Percentiles rank a stretch among this genome's conserved stretches.
phyloP scores from a whole-genome alignment of 2,113 vertebrate species.

The Sciurus niger region DNA sequence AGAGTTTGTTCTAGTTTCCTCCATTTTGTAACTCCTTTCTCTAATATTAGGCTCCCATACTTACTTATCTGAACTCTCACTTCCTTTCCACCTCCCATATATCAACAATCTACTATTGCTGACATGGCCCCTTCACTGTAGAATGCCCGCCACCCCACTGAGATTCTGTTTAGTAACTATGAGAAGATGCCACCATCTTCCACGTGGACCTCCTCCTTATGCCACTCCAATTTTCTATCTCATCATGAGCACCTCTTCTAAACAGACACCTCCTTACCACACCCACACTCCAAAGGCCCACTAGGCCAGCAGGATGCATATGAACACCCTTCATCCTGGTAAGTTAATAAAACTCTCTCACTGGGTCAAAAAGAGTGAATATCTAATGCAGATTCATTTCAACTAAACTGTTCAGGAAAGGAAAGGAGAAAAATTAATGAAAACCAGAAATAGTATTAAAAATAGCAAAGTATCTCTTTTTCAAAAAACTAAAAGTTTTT shows the following conservation, averaged over 20 bases:
- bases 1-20: neutral
- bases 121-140: neutral
- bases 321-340: neutral
- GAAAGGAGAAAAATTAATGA: neutral
- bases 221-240: neutral
- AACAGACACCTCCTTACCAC: neutral
- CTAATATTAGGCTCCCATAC: neutral
- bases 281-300: neutral
- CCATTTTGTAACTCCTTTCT: conserved; percentile 15
- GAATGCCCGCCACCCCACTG: neutral
- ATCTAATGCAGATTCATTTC: neutral
- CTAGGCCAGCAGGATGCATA: neutral
- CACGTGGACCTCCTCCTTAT: neutral
- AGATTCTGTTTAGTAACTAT: neutral
- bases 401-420: neutral
- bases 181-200: neutral
- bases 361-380: neutral
- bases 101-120: neutral
- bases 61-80: neutral
- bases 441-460: conserved; percentile 38
- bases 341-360: conserved; percentile 5
- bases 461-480: conserved; percentile 18
- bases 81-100: neutral
- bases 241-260: neutral
- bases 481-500: conserved; percentile 57